Percentiles rank a stretch among this genome's conserved stretches.
These are phyloP conservation scores for Liasis olivaceus DNA, from an alignment of 2,797 vertebrate species.

Conservation along the genomic window DNA sequence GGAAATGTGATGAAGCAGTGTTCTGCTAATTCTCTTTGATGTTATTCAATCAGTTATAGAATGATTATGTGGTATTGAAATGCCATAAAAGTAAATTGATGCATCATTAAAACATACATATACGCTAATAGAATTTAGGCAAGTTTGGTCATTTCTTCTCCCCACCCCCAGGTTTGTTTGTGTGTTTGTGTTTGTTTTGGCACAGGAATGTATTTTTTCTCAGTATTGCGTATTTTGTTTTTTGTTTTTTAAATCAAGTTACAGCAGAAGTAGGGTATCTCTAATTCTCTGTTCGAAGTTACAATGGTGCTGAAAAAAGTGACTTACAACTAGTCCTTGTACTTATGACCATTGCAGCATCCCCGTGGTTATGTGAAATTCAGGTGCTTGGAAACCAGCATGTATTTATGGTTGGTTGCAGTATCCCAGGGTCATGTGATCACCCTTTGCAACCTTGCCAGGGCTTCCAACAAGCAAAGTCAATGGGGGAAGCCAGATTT, in stretches of 20 bases:
- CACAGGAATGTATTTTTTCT: background rate
- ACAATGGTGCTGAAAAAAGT: too few relatives aligned
- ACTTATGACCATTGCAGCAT: too few relatives aligned
- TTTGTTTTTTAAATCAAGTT: background rate
- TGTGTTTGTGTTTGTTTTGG: background rate
- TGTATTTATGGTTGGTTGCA: too few relatives aligned
- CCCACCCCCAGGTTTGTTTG: too few relatives aligned
- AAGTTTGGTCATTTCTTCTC: background rate
- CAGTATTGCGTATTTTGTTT: background rate
- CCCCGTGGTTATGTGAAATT: too few relatives aligned
- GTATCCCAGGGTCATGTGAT: too few relatives aligned
- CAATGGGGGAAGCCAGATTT: too few relatives aligned
- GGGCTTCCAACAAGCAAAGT: too few relatives aligned
- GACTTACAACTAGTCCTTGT: too few relatives aligned
- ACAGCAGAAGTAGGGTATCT: background rate
- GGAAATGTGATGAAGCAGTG: conserved; percentile 16
- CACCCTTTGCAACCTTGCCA: too few relatives aligned
- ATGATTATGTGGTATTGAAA: conserved; percentile 23
- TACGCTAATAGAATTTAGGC: background rate
- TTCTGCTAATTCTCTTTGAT: conserved; percentile 27
- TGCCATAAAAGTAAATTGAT: conserved; percentile 22
- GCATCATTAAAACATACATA: background rate
- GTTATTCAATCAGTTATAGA: conserved; percentile 28
- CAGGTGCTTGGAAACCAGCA: too few relatives aligned
- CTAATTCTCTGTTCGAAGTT: background rate